Conservation (phyloP, 1,140 invertebrate species). For the Musca vetustissima region DNA sequence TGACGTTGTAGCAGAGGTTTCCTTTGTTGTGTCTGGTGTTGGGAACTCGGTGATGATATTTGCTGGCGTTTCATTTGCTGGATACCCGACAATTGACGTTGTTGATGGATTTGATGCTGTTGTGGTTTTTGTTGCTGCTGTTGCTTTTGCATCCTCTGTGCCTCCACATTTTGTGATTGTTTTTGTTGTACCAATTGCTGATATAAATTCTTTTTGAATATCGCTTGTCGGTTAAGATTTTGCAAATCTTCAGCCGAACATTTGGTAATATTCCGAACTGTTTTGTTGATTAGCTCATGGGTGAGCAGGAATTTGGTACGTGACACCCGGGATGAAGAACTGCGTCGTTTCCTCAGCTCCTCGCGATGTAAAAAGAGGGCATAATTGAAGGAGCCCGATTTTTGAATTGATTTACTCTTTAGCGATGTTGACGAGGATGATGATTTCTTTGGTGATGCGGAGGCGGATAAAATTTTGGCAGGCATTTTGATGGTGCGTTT, state of each 20-base stretch:
- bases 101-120: background rate
- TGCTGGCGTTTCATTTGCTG: background rate
- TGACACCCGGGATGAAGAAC: background rate
- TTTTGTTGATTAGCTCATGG: constrained; percentile 7
- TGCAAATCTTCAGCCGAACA: background rate
- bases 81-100: background rate
- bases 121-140: background rate
- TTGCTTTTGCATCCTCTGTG: background rate
- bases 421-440: background rate
- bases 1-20: too few relatives aligned
- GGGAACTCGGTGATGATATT: too few relatives aligned
- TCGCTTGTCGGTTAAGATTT: background rate
- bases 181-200: background rate
- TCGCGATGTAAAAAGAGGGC: constrained; percentile 1
- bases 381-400: background rate
- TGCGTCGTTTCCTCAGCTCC: background rate
- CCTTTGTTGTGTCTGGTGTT: too few relatives aligned
- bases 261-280: background rate
- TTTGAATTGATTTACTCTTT: background rate
- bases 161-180: background rate
- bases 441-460: background rate
- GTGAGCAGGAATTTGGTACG: background rate
- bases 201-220: background rate
- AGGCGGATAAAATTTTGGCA: background rate
- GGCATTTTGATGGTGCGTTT: background rate